These are phyloP conservation scores for Gibbula magus DNA, from an alignment of 2,888 invertebrate genomes.

Conservation along the genomic window DNA sequence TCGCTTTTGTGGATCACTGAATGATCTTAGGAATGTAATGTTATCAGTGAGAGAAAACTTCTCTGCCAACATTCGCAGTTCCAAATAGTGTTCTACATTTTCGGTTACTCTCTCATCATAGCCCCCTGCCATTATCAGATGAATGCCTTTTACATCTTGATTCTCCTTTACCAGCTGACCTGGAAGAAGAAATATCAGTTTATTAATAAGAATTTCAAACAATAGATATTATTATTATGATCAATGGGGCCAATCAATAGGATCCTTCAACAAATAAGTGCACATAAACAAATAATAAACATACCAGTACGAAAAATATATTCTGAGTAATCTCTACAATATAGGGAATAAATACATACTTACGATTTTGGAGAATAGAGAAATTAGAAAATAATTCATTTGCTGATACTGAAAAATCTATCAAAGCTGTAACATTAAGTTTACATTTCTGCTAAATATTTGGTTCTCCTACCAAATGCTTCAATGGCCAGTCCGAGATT, in stretches of 20 bases:
- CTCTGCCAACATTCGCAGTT: constrained; percentile 83
- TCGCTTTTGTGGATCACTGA: constrained; percentile 89
- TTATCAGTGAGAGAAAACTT: constrained; percentile 78
- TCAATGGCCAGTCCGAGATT: constrained; percentile 90
- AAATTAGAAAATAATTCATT: no score
- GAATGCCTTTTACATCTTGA: constrained; percentile 76
- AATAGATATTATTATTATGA: no score
- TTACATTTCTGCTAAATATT: background rate
- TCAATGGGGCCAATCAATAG: no score
- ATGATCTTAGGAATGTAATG: constrained; percentile 90
- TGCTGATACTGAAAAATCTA: no score
- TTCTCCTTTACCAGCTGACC: constrained; percentile 51
- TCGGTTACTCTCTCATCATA: constrained; percentile 92
- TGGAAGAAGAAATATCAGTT: constrained; percentile 62
- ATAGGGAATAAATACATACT: no score
- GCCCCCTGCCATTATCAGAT: constrained; percentile 95
- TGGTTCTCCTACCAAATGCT: constrained; percentile 81
- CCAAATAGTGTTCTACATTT: constrained; percentile 89
- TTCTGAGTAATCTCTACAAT: no score
- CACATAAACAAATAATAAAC: no score
- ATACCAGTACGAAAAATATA: no score
- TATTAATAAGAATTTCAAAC: no score
- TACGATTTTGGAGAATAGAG: no score
- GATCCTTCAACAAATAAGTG: no score
- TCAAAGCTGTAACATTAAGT: no score